Conservation (phyloP, 2,113 vertebrate species). For the Sceloporus tristichus region DNA sequence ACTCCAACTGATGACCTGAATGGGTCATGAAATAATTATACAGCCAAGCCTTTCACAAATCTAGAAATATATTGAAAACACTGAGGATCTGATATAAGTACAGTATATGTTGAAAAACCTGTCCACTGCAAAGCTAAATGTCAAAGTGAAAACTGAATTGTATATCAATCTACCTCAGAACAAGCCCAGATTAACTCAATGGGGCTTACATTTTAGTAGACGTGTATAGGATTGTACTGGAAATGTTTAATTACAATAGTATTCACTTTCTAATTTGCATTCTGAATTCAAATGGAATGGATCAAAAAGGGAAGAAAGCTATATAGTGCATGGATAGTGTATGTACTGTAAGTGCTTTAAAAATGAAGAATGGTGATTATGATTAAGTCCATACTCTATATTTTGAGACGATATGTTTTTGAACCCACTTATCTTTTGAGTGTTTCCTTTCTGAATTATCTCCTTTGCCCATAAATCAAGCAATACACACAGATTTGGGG, state of each 20-base stretch:
- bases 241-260: neutral
- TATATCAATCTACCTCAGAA: neutral
- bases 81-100: neutral
- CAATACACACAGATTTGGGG: neutral
- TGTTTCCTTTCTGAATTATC: neutral
- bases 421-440: neutral
- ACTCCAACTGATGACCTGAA: conserved; percentile 39
- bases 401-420: neutral
- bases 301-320: neutral
- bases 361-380: neutral
- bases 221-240: neutral
- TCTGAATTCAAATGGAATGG: neutral
- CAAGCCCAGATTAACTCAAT: neutral
- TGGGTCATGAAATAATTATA: conserved; percentile 29
- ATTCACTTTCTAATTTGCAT: neutral
- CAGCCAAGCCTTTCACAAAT: neutral
- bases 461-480: conserved; percentile 24
- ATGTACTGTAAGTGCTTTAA: neutral
- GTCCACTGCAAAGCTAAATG: neutral
- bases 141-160: neutral
- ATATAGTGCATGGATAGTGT: neutral
- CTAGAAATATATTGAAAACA: neutral
- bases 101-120: neutral
- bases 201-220: neutral
- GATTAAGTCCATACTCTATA: neutral